Conservation (phyloP, 2,113 vertebrate species). For the Osmerus eperlanus region DNA sequence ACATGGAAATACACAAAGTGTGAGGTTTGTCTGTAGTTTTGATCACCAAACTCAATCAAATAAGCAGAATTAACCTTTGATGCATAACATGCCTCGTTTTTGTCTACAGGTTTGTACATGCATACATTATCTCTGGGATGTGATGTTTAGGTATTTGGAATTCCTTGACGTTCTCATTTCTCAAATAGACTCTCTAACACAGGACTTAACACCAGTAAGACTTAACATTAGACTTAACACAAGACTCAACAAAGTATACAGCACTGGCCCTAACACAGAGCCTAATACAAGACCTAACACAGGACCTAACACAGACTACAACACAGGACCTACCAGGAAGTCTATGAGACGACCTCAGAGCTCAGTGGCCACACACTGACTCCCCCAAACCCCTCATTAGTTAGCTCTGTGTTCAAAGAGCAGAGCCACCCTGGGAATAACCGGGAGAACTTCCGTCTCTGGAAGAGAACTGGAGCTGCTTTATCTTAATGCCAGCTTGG, state of each 20-base stretch:
- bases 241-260: not conserved
- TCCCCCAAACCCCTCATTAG: conserved; percentile 4
- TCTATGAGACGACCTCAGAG: not conserved
- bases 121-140: not conserved
- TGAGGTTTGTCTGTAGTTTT: conserved; percentile 18
- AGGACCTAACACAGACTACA: conserved; percentile 11
- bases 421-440: conserved; percentile 5
- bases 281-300: not conserved
- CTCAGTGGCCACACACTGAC: not conserved
- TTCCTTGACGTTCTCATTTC: conserved; percentile 8
- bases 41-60: not conserved
- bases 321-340: not conserved
- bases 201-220: not conserved
- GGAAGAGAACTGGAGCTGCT: not conserved
- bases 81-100: not conserved
- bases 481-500: conserved; percentile 3
- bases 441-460: not conserved
- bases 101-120: not conserved
- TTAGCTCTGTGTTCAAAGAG: not conserved
- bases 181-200: conserved; percentile 4
- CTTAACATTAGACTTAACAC: not conserved
- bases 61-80: not conserved
- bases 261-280: not conserved
- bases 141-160: no score
- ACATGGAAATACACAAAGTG: conserved; percentile 21